These are phyloP conservation scores for Venturia canescens DNA, from an alignment of 1,140 invertebrate species.

Conservation along the genomic window DNA sequence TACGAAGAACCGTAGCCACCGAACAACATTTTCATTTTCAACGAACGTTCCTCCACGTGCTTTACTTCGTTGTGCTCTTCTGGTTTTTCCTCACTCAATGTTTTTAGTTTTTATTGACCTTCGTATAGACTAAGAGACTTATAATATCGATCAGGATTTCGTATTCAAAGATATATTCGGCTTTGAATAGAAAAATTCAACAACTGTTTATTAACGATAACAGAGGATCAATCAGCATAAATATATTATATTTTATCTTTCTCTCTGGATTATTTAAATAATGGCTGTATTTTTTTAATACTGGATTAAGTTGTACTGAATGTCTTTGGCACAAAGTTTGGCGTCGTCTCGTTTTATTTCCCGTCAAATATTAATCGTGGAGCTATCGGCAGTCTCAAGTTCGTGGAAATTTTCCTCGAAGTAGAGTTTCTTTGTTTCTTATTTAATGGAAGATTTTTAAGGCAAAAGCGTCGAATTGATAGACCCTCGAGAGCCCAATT, in stretches of 20 bases:
- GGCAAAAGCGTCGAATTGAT: too few species aligned
- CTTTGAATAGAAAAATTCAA: slow-evolving; percentile 33
- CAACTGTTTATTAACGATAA: slow-evolving; percentile 33
- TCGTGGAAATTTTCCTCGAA: slow-evolving; percentile 3
- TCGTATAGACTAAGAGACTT: background rate
- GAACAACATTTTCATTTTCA: slow-evolving; percentile 67
- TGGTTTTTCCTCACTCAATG: background rate
- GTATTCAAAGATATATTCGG: background rate
- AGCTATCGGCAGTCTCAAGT: slow-evolving; percentile 35
- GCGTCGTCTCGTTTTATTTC: background rate
- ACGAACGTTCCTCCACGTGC: background rate
- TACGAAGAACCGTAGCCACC: slow-evolving; percentile 64
- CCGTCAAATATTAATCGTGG: background rate
- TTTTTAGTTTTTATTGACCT: background rate
- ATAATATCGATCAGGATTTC: background rate
- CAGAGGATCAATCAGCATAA: slow-evolving; percentile 3
- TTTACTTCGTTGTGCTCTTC: background rate
- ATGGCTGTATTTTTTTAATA: slow-evolving; percentile 43
- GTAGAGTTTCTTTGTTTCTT: too few species aligned
- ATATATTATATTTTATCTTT: slow-evolving; percentile 23
- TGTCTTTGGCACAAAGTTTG: slow-evolving; percentile 51
- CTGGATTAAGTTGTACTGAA: slow-evolving; percentile 48
- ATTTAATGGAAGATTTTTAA: too few species aligned
- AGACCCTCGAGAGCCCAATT: too few species aligned
- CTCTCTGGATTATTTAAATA: slow-evolving; percentile 29